Evolutionary conservation across 1,140 invertebrate species (phyloP), one percentile per base, ranked within the genome.

Genomic region (Platorchestia sp.): DNA sequence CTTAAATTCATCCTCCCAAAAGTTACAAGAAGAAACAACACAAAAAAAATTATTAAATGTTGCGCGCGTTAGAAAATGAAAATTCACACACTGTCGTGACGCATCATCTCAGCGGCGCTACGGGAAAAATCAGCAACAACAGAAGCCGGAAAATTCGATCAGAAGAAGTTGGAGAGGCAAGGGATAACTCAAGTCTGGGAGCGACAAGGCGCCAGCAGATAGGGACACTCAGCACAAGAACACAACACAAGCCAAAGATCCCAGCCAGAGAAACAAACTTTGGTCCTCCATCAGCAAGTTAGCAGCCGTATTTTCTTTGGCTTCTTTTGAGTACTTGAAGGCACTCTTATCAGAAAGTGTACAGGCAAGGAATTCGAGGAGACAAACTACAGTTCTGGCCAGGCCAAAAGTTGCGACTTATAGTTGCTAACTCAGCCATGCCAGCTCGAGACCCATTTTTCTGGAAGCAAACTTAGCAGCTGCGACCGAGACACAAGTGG

Each of bases 401-500:
- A 44, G 44, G 91, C 91, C 91, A 93, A 93, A 93, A 44, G 43
- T 93, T 93, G 91, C 43, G 91, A 47, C 91, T 93, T 93, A 93
- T 47, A 93, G 91, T 93, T 93, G 91, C 91, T 93, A 93, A 93
- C 91, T 93, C 43, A 93, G 91, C 91, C 91, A 44, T 47, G 43
- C 91, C 36, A n/a, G 43, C 89, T 91, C 91, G 43, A 93, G 43
- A 36, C 41, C 43, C 91, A 93, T 93, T 93, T 89, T 93, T 93
- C 91, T n/a, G 91, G 91, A 93, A 93, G 91, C 41, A 93, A 93
- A 93, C 91, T 93, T 93, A 93, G 91, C 91, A 93, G 91, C 91
- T 45, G 91, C 44, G 45, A 93, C 91, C 91, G 91, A 93, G 91
- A 93, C 91, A 93, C 45, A 45, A 93, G 91, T 93, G 91, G 91